Percentiles rank a stretch among this genome's conserved stretches.
phyloP scores from a whole-genome alignment of 1,140 invertebrate species.

The Helicoverpa zea region DNA sequence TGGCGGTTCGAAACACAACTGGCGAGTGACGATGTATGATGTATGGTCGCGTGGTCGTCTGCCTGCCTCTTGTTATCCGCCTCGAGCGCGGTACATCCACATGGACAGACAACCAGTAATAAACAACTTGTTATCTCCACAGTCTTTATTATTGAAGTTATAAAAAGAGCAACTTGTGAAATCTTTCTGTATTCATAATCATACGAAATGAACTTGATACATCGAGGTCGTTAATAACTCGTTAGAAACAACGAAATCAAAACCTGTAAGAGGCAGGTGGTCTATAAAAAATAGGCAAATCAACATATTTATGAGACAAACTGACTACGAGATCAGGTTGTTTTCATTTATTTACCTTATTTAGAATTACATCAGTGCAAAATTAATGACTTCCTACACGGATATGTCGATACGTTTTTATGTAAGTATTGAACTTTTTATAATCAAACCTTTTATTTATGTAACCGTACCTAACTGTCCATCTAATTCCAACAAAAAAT shows the following conservation, averaged over 20 bases:
- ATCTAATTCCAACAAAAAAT: too few relatives aligned
- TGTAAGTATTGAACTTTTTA: too few relatives aligned
- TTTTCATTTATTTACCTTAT: slow-evolving; percentile 5
- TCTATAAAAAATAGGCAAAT: neutral
- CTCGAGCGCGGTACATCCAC: slow-evolving; percentile 21
- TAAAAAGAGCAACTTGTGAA: slow-evolving; percentile 32
- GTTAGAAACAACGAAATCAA: slow-evolving; percentile 21
- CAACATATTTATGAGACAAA: neutral
- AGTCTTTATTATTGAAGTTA: slow-evolving; percentile 12
- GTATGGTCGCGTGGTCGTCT: slow-evolving; percentile 14
- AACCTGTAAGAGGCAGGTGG: neutral
- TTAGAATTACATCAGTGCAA: neutral
- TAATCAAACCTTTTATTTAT: too few relatives aligned
- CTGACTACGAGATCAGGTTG: neutral
- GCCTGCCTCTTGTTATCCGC: slow-evolving; percentile 13
- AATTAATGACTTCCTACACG: neutral
- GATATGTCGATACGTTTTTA: neutral
- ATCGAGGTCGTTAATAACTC: slow-evolving; percentile 23
- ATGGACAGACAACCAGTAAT: slow-evolving; percentile 35
- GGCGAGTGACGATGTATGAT: slow-evolving; percentile 36
- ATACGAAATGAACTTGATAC: slow-evolving; percentile 34
- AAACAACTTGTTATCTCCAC: slow-evolving; percentile 47
- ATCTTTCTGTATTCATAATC: slow-evolving; percentile 18
- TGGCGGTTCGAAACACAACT: slow-evolving; percentile 30
- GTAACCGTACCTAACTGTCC: too few relatives aligned